A percentile compares a stretch with the other conserved stretches of the same genome.
These are phyloP conservation scores for Drosophila jambulina DNA, from an alignment of 1,140 invertebrate genomes.

Conservation along the genomic window DNA sequence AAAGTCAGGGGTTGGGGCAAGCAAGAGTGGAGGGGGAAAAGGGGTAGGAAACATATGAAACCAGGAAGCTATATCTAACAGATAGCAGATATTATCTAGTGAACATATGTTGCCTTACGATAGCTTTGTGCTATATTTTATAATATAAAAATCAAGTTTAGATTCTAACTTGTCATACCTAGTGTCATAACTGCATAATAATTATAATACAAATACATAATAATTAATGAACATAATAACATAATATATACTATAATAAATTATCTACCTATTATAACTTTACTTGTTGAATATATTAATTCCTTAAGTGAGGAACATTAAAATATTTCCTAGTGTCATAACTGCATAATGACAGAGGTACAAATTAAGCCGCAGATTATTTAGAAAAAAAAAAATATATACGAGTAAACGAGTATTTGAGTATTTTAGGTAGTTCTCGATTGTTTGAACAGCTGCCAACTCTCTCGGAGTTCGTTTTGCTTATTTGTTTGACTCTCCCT, in stretches of 20 bases:
- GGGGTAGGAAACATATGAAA: background rate
- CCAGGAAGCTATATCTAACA: slow-evolving; percentile 2
- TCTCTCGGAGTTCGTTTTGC: background rate
- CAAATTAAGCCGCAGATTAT: slow-evolving; percentile 14
- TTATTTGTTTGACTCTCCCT: background rate
- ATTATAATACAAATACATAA: no score
- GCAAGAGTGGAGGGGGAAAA: background rate
- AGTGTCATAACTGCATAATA: background rate
- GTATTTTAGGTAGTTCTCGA: slow-evolving; percentile 2
- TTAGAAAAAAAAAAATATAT: slow-evolving; percentile 3
- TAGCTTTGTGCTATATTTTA: background rate
- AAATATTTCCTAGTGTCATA: background rate
- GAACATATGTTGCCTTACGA: background rate
- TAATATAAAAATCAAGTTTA: background rate
- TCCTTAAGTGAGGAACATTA: background rate
- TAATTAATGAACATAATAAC: background rate
- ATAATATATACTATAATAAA: no score
- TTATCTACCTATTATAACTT: no score
- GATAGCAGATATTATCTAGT: slow-evolving; percentile 11
- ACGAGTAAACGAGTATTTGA: background rate
- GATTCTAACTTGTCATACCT: background rate
- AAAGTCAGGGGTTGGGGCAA: slow-evolving; percentile 1
- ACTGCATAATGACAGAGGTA: background rate
- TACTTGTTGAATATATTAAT: background rate
- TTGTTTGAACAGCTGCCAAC: slow-evolving; percentile 39